These are phyloP conservation scores for Geococcyx californianus DNA, from an alignment of 2,113 vertebrate species.

Conservation along the genomic window DNA sequence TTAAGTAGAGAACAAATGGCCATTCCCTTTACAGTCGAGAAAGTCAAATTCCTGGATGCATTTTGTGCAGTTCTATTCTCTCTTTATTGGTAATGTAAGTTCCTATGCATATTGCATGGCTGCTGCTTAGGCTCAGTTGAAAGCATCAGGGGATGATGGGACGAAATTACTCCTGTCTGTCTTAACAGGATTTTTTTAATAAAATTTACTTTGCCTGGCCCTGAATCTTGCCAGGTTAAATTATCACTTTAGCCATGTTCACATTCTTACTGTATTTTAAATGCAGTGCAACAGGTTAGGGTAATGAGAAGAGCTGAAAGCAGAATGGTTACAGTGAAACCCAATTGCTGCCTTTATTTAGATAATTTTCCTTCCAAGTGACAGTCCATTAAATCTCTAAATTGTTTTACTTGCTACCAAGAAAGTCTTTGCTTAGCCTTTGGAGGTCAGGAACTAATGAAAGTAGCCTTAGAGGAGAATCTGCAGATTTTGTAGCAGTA, in stretches of 20 bases:
- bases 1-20: not conserved
- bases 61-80: not conserved
- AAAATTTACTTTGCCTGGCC: not conserved
- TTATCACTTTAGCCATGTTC: not conserved
- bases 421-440: constrained; percentile 14
- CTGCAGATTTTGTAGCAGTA: not conserved
- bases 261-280: constrained; percentile 33
- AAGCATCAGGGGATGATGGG: not conserved
- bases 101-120: constrained; percentile 8
- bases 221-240: not conserved
- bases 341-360: not conserved
- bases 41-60: constrained; percentile 13
- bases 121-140: constrained; percentile 2
- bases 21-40: not conserved
- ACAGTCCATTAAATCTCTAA: constrained; percentile 44
- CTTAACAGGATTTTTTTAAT: constrained; percentile 41
- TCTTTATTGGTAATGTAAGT: not conserved
- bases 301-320: constrained; percentile 23
- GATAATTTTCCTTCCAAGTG: constrained; percentile 13
- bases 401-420: constrained; percentile 49
- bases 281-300: not conserved
- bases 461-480: constrained; percentile 14
- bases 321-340: constrained; percentile 6
- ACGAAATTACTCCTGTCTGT: constrained; percentile 11
- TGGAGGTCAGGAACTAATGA: constrained; percentile 20